These are phyloP conservation scores for Prosapia bicincta DNA, from an alignment of 2,888 invertebrate genomes.

Conservation along the genomic window DNA sequence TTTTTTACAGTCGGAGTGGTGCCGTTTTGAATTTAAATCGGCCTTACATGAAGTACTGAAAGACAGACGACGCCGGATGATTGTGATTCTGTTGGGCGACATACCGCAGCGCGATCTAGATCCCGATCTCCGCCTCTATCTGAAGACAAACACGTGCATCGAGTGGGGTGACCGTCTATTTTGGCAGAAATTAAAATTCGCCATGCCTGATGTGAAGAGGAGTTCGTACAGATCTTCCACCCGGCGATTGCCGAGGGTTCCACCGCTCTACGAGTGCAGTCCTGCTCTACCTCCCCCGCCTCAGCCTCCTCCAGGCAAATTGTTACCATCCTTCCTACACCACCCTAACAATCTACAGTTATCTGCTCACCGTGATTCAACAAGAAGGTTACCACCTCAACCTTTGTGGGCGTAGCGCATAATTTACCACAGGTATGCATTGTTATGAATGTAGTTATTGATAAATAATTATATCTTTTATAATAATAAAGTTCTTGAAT, in stretches of 20 bases:
- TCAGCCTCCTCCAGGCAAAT: constrained; percentile 36
- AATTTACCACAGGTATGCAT: constrained; percentile 59
- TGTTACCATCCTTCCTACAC: constrained; percentile 43
- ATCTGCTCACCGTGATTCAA: constrained; percentile 27
- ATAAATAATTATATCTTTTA: too few species aligned
- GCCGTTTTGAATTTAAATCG: constrained; percentile 90
- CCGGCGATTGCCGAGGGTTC: constrained; percentile 59
- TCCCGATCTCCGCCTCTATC: constrained; percentile 82
- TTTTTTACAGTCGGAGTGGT: constrained; percentile 95
- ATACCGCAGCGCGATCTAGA: constrained; percentile 86
- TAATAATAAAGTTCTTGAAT: too few species aligned
- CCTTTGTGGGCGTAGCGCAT: constrained; percentile 79
- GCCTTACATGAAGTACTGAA: constrained; percentile 88
- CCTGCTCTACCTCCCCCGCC: constrained; percentile 46
- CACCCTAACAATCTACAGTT: constrained; percentile 44
- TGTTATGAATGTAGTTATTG: too few species aligned
- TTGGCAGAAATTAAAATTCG: constrained; percentile 93
- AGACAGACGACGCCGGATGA: constrained; percentile 79
- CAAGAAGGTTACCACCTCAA: constrained; percentile 52
- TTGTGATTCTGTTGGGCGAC: constrained; percentile 87
- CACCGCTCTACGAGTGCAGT: constrained; percentile 46
- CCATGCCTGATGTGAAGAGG: constrained; percentile 77
- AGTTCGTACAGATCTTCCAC: constrained; percentile 55
- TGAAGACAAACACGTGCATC: constrained; percentile 87
- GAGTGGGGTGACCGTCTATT: constrained; percentile 94